A percentile compares a stretch with the other conserved stretches of the same genome.
phyloP scores from a whole-genome alignment of 1,140 invertebrate species.

The Calephelis virginiensis region DNA sequence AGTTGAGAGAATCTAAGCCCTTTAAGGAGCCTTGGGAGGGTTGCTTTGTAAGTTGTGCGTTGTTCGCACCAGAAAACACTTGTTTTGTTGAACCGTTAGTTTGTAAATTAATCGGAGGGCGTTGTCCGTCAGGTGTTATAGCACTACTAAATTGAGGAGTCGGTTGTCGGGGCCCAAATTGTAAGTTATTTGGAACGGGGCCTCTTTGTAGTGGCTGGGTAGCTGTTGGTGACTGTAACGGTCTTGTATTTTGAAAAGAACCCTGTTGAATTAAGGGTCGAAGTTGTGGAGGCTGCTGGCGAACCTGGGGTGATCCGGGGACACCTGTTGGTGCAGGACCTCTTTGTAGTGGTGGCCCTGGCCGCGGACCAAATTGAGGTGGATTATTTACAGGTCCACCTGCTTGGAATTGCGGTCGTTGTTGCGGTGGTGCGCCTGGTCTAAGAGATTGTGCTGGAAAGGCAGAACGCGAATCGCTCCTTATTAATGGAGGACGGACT shows the following conservation, averaged over 20 bases:
- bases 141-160: conserved; percentile 45
- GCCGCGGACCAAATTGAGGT: conserved; percentile 47
- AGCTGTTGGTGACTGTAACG: conserved; percentile 48
- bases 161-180: conserved; percentile 66
- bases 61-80: conserved; percentile 24
- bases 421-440: conserved; percentile 53
- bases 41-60: conserved; percentile 58
- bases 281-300: conserved; percentile 43
- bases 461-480: conserved; percentile 71
- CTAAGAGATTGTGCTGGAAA: conserved; percentile 50
- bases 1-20: conserved; percentile 44
- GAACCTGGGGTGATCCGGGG: conserved; percentile 49
- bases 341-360: conserved; percentile 43
- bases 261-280: conserved; percentile 53
- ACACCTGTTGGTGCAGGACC: conserved; percentile 41
- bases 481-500: conserved; percentile 60
- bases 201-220: conserved; percentile 47
- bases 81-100: conserved; percentile 49
- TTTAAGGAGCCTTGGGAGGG: conserved; percentile 65
- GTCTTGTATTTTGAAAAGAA: conserved; percentile 53
- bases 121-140: conserved; percentile 50
- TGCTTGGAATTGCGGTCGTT: conserved; percentile 69
- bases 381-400: conserved; percentile 63
- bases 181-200: conserved; percentile 63
- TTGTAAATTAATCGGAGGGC: conserved; percentile 42